These are phyloP conservation scores for Lithobates sylvaticus DNA, from an alignment of 2,797 vertebrate genomes.

Conservation along the genomic window DNA sequence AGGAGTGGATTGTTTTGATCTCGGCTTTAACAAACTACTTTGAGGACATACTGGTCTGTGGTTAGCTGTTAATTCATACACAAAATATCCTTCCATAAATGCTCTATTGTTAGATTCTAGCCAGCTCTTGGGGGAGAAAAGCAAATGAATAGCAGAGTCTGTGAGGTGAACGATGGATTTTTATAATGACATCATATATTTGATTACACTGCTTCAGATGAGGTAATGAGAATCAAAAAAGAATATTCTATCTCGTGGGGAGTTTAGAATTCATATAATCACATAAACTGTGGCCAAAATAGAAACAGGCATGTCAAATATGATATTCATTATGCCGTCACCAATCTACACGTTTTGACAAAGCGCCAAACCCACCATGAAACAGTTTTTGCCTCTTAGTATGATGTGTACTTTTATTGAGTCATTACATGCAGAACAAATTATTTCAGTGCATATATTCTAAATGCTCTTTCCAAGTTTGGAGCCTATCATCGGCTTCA, in stretches of 20 bases:
- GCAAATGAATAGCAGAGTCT: slow-evolving; percentile 1
- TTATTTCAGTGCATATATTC: not conserved
- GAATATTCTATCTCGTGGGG: slow-evolving; percentile 2
- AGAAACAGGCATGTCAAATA: not conserved
- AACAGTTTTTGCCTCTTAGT: not conserved
- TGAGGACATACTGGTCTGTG: slow-evolving; percentile 39
- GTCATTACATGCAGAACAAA: not conserved
- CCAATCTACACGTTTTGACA: not conserved
- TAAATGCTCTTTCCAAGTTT: not conserved
- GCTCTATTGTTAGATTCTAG: slow-evolving; percentile 54
- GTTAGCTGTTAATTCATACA: slow-evolving; percentile 62
- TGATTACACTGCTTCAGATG: slow-evolving; percentile 18
- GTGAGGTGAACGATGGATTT: slow-evolving; percentile 4
- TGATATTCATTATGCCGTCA: slow-evolving; percentile 1
- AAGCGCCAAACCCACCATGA: not conserved
- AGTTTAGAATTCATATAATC: slow-evolving; percentile 3
- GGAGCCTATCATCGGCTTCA: not conserved
- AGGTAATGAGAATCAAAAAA: slow-evolving; percentile 37
- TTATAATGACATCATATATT: slow-evolving; percentile 37
- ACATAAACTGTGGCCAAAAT: not conserved
- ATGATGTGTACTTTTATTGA: not conserved
- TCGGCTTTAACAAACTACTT: slow-evolving; percentile 69
- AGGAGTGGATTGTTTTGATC: slow-evolving; percentile 69
- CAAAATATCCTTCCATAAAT: slow-evolving; percentile 65
- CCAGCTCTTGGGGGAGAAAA: slow-evolving; percentile 4